These are phyloP conservation scores for Himalopsyche tibetana DNA, from an alignment of 2,888 invertebrate species.

Conservation along the genomic window DNA sequence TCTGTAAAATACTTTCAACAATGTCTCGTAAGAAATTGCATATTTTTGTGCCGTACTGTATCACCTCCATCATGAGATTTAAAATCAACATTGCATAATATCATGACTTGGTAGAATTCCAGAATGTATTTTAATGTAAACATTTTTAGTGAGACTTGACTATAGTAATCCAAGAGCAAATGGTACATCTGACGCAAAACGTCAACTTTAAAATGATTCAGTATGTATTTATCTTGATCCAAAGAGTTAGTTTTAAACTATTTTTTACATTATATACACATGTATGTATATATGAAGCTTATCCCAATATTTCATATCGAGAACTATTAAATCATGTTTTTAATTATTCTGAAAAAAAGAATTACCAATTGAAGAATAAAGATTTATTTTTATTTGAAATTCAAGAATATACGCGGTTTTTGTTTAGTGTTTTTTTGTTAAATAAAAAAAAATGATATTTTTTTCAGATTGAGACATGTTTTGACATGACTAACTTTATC, in stretches of 20 bases:
- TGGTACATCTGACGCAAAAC: neutral
- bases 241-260: too few species aligned
- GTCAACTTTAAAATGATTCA: neutral
- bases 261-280: too few species aligned
- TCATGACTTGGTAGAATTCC: conserved; percentile 31
- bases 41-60: neutral
- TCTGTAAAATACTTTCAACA: too few species aligned
- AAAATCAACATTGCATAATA: conserved; percentile 32
- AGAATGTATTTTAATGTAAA: conserved; percentile 14
- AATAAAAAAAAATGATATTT: too few species aligned
- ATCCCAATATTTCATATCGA: neutral
- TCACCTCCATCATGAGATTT: neutral
- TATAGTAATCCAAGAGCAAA: neutral
- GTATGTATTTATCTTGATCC: neutral
- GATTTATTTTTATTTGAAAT: too few species aligned
- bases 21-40: neutral
- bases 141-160: neutral
- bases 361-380: too few species aligned
- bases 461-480: too few species aligned
- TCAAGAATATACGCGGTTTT: too few species aligned
- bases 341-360: too few species aligned
- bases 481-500: too few species aligned
- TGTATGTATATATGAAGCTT: neutral
- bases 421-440: too few species aligned
- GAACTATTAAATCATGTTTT: too few species aligned